Conservation (phyloP, 2,113 vertebrate genomes). For the Sterrhoptilus dennistouni region DNA sequence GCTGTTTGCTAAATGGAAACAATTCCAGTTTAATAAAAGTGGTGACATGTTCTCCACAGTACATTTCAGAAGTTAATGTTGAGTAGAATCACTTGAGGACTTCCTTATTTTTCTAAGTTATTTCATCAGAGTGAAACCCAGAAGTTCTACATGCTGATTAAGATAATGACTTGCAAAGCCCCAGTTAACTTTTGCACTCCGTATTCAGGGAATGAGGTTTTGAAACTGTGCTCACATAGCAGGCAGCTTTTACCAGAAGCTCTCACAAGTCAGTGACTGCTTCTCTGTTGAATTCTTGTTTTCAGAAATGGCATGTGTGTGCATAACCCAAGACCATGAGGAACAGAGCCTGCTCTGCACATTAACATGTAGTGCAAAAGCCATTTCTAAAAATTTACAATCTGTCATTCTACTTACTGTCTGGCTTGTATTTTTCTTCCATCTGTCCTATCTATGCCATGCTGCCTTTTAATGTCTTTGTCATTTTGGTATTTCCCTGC, state of each 20-base stretch:
- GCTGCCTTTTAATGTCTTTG: background rate
- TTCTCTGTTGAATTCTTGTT: background rate
- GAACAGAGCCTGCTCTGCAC: background rate
- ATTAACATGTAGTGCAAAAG: background rate
- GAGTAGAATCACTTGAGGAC: background rate
- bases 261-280: background rate
- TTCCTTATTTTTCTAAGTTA: background rate
- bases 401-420: background rate
- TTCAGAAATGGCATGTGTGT: background rate
- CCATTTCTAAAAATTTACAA: background rate
- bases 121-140: background rate
- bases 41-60: fast-evolving
- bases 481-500: background rate
- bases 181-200: background rate
- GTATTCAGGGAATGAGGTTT: background rate
- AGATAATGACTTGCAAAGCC: background rate
- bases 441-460: background rate
- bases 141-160: background rate
- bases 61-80: background rate
- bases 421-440: background rate
- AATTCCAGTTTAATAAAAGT: background rate
- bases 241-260: background rate
- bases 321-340: background rate
- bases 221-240: background rate
- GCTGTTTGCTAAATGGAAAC: background rate